Evolutionary conservation across 2,888 invertebrate species (phyloP).

Genomic region (Trimorus sp.): DNA sequence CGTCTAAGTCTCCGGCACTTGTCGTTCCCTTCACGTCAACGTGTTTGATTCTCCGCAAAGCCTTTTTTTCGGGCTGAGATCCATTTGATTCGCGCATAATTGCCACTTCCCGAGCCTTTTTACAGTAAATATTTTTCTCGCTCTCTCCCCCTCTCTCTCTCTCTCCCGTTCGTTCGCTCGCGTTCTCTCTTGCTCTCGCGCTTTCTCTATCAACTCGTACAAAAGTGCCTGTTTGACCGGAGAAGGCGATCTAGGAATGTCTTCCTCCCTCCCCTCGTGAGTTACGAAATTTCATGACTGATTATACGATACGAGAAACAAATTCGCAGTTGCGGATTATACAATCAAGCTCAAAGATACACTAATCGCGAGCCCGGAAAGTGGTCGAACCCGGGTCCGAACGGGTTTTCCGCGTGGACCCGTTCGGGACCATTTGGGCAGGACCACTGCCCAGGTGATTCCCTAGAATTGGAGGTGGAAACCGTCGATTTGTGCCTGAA

Average conservation of each 20-base stretch:
- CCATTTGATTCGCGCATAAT: slow-evolving; percentile 78
- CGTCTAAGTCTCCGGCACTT: neutral
- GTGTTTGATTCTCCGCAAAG: slow-evolving; percentile 79
- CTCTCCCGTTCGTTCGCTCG: neutral
- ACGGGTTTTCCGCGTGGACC: too few species aligned
- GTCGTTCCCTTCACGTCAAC: slow-evolving; percentile 64
- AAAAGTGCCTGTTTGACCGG: slow-evolving; percentile 23
- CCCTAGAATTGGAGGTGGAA: too few species aligned
- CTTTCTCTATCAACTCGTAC: slow-evolving; percentile 20
- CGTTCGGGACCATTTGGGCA: too few species aligned
- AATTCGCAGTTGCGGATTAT: slow-evolving; percentile 15
- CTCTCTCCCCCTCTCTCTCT: slow-evolving; percentile 23
- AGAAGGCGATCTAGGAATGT: slow-evolving; percentile 16
- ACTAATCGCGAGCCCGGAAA: neutral
- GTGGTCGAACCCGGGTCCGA: too few species aligned
- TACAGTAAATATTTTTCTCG: slow-evolving; percentile 37
- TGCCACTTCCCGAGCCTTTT: slow-evolving; percentile 69
- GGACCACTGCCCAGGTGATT: too few species aligned
- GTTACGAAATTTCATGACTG: slow-evolving; percentile 23
- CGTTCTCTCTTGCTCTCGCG: neutral
- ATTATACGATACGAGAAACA: slow-evolving; percentile 16
- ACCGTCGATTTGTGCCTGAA: too few species aligned
- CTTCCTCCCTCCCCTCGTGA: neutral
- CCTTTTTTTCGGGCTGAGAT: slow-evolving; percentile 75
- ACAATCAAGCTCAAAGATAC: slow-evolving; percentile 24